Base-by-base conservation (phyloP, 1,140 invertebrate genomes). In the Brachionus rubens region DNA sequence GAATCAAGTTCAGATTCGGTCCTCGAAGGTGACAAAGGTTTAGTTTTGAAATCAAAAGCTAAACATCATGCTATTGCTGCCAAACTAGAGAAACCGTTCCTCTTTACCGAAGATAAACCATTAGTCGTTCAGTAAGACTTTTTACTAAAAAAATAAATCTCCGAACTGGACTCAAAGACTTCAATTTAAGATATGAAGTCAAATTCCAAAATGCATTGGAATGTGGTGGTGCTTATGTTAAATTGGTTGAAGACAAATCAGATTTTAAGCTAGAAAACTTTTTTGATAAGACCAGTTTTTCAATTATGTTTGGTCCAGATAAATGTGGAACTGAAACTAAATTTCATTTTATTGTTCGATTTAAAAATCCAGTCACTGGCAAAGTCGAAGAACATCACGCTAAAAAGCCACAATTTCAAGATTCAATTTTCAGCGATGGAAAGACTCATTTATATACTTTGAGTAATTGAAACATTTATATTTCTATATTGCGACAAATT, bases 261-360 rank as follows among this genome's bases (percentile, higher is more conserved):
- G 24, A 52, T n/a, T 89, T 48, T 88, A 89, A 46, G 83, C 88
- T 19, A 89, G 90, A 88, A 72, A 87, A 90, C 77, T 96, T 98
- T 83, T 89, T 93, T 83, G 94, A 99, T 85, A 95, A 96, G 86
- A 95, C 95, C 9, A 91, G 94, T 0, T 98, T 97, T 84, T 92
- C 92, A 1, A 94, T 98, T 80, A 99, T 99, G 96, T 99, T 99
- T 87, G 96, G 96, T 1, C 96, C 96, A 9, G 96, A 99, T 86
- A 99, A 98, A 85, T 99, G 96, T 87, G 96, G 96, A 75, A 92
- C 91, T 81, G 92, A 96, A 84, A 89, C 91, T 80, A 97, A 98
- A 88, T 86, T 97, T 62, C 96, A 98, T 85, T 98, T 99, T 83
- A 99, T 99, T 82, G 95, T 99, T 86, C 89, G 91, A 54, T 94